Evolutionary conservation across 2,888 invertebrate species (phyloP).

Genomic region (Julus scandinavius): DNA sequence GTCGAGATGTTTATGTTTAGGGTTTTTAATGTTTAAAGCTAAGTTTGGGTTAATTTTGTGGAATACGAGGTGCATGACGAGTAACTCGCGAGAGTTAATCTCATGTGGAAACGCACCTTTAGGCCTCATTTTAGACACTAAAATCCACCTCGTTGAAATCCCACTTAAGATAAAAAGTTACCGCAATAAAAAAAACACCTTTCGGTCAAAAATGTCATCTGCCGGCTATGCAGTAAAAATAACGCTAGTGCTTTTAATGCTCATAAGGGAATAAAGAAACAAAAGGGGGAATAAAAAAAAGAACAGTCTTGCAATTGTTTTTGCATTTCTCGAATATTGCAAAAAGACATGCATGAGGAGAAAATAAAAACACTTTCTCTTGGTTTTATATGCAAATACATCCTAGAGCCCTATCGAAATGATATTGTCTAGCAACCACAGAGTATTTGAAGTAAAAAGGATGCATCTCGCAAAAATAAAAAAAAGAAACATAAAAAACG

Average conservation of each 20-base stretch:
- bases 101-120: neutral
- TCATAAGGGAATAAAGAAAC: neutral
- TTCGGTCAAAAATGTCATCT: slow-evolving; percentile 24
- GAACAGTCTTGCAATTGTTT: neutral
- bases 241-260: slow-evolving; percentile 30
- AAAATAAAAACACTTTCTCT: slow-evolving; percentile 40
- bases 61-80: no score
- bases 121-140: neutral
- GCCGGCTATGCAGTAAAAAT: neutral
- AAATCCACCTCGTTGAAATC: neutral
- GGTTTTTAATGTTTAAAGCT: no score
- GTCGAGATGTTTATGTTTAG: no score
- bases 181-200: slow-evolving; percentile 1
- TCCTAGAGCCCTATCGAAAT: neutral
- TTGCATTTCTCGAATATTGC: slow-evolving; percentile 41
- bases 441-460: neutral
- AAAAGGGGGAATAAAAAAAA: neutral
- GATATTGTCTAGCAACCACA: neutral
- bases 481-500: slow-evolving; percentile 37
- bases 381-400: slow-evolving; percentile 41
- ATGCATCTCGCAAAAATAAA: slow-evolving; percentile 9
- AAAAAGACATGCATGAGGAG: slow-evolving; percentile 29
- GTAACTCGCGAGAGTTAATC: no score
- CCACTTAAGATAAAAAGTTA: neutral
- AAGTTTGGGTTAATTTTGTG: no score